Evolutionary conservation across 1,140 invertebrate species (phyloP), one percentile per base, ranked within the genome.

Genomic region (Brachionus calyciflorus): DNA sequence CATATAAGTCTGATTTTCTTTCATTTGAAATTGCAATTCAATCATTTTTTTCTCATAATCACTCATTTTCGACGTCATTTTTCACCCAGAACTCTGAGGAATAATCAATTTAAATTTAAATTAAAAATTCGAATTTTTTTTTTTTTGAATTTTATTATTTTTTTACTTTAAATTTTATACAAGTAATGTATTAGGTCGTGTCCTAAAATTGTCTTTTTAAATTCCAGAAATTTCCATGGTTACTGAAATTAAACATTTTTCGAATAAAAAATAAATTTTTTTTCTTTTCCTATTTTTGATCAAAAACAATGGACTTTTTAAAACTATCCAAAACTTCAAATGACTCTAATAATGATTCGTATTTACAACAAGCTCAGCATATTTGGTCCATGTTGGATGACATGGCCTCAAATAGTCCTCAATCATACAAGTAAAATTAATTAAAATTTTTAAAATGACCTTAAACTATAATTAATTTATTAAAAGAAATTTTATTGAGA

Each of bases 1-100:
- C 21, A 93, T 83, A 79, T 91, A 91, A 49, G 88, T 86, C 10
- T 89, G 88, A 85, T 93, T 93, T 79, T 84, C 78, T 55, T 79
- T 78, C 77, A 85, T 78, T 63, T 85, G 82, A 33, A 80, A 70
- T 49, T 83, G 84, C 55, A 76, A 57, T 55, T 76, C 49, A 2
- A 76, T 55, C 28, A 76, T 41, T 57, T 76, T 76, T 9, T 28
- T 19, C 26, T 76, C 73, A 55, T 76, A 76, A 12, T 57, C 73
- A 17, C 40, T 41, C 30, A 40, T 14, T 12, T 55, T 55, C 1
- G n/a, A 28, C 21, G 73, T 30, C 33, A 55, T 76, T 55, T 73
- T 73, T 51, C 3, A 12, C 17, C 3, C n/a, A n/a, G n/a, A n/a
- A n/a, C n/a, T 28, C n/a, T 55, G 26, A 33, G 28, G 28, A 57